Evolutionary conservation across 2,797 vertebrate species (phyloP).

Genomic region (Danio albolineatus): DNA sequence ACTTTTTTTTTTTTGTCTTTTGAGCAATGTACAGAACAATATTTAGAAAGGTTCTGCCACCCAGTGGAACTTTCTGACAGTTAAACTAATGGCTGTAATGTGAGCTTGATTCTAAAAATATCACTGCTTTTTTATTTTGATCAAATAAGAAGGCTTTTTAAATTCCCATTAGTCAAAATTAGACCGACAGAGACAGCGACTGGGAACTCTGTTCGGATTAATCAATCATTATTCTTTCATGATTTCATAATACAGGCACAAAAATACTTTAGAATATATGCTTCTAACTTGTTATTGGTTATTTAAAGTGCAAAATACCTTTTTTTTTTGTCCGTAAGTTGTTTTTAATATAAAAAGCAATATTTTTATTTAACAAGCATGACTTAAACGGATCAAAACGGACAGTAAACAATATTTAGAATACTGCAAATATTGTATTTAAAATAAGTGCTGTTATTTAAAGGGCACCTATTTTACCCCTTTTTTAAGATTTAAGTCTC

Average conservation of each 20-base stretch:
- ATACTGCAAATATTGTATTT: neutral
- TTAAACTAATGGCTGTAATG: neutral
- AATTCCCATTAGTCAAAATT: neutral
- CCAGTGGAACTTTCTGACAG: constrained; percentile 19
- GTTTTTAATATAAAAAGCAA: neutral
- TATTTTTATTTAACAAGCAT: neutral
- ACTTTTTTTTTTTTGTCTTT: neutral
- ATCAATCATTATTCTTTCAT: neutral
- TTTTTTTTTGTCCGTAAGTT: neutral
- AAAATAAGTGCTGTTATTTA: neutral
- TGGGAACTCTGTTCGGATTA: neutral
- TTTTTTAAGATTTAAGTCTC: too few species aligned
- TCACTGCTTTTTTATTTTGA: neutral
- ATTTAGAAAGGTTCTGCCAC: constrained; percentile 26
- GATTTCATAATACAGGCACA: neutral
- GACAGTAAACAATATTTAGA: neutral
- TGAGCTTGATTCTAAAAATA: neutral
- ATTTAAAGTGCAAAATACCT: neutral
- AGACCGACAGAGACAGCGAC: neutral
- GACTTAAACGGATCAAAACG: neutral
- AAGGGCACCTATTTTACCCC: too few species aligned
- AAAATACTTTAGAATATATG: neutral
- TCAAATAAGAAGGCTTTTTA: constrained; percentile 1
- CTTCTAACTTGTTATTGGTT: neutral
- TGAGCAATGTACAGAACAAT: neutral